These are phyloP conservation scores for Rhineura floridana DNA, from an alignment of 2,113 vertebrate species.

Conservation along the genomic window DNA sequence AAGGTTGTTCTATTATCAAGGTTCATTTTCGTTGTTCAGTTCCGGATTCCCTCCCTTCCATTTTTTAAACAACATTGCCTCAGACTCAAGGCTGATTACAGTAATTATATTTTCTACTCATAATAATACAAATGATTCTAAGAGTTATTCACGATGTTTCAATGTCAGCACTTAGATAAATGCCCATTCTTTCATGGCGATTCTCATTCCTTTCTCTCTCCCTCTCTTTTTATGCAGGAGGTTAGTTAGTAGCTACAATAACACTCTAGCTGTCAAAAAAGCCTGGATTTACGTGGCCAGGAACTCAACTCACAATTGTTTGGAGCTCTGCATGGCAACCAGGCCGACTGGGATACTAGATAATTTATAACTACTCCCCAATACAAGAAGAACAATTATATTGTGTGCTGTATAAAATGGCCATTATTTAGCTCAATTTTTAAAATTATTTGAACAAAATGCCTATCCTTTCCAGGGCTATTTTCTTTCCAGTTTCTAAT, in stretches of 20 bases:
- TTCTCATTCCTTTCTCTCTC: conserved; percentile 43
- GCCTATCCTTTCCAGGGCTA: conserved; percentile 62
- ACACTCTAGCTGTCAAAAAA: conserved; percentile 66
- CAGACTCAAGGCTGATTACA: conserved; percentile 77
- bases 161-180: conserved; percentile 75
- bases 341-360: conserved; percentile 67
- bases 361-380: conserved; percentile 74
- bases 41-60: conserved; percentile 7
- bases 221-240: conserved; percentile 61
- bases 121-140: conserved; percentile 71
- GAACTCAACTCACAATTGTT: conserved; percentile 71
- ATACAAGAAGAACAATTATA: conserved; percentile 73
- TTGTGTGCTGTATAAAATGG: conserved; percentile 71
- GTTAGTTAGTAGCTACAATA: conserved; percentile 69
- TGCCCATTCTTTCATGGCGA: conserved; percentile 70
- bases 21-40: conserved; percentile 73
- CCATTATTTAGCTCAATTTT: conserved; percentile 75
- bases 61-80: conserved; percentile 69
- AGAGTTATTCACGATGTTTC: conserved; percentile 77
- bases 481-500: conserved; percentile 71
- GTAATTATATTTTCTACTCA: conserved; percentile 79
- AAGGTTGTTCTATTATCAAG: conserved; percentile 80
- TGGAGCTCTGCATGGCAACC: conserved; percentile 59
- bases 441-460: conserved; percentile 72
- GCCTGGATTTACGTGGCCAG: conserved; percentile 62